Evolutionary conservation across 2,797 vertebrate genomes (phyloP), one percentile per base, ranked within the genome.

Genomic region (Gymnoscopelus braueri): DNA sequence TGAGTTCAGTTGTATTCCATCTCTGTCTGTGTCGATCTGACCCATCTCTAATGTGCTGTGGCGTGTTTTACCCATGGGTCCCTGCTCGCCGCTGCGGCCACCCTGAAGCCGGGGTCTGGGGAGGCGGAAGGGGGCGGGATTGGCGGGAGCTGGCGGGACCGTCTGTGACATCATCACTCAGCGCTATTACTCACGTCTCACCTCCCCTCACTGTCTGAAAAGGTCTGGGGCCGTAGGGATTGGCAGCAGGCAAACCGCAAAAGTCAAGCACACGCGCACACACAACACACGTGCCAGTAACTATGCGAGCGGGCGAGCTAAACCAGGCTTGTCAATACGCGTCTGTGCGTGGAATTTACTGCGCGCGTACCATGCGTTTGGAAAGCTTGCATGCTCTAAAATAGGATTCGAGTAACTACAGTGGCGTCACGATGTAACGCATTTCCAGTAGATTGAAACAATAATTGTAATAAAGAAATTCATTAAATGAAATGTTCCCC

Each of bases 121-220:
- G 84, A 80, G 83, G 65, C 81, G 79, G 80, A 84, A 74, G 87
- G n/a, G 10, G 24, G 26, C 19, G 6, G 49, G 48, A 2, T 9
- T 48, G 65, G 82, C 54, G 71, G 32, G 32, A 6, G 39, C 39
- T 44, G 39, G 39, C 73, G 68, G 79, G 81, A 83, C 82, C 72
- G 86, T 82, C 87, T 78, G 84, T 89, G 90, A 91, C 90, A 87
- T 91, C 90, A 89, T 84, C 88, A 83, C 84, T 77, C 82, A 62
- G 80, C 78, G 80, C 63, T 75, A 85, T 87, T 87, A 87, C 83
- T 90, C 86, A 86, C 79, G 75, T 85, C 87, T 88, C 89, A 89
- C 88, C 88, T 90, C 86, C 69, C 81, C 54, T 88, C 83, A 78
- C 88, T 79, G 87, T 90, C 89, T 89, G 84, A 75, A 75, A 79